Evolutionary conservation across 2,797 vertebrate species (phyloP).

Genomic region (Alauda arvensis): DNA sequence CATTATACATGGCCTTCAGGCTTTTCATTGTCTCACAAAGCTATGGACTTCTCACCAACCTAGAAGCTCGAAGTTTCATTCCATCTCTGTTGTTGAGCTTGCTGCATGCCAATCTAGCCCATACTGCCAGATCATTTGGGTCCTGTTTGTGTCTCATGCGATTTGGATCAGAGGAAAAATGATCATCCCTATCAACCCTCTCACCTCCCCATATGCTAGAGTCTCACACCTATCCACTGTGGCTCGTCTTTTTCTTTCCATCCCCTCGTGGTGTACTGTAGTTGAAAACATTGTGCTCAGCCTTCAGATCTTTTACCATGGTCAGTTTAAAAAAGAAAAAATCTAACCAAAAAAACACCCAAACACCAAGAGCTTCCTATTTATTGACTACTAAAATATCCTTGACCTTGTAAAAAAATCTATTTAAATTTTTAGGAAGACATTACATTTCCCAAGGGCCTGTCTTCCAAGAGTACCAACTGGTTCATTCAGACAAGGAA

Average conservation of each 20-base stretch:
- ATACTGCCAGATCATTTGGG: background rate
- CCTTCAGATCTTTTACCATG: background rate
- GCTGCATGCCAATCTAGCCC: background rate
- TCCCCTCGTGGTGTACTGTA: background rate
- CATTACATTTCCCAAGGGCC: background rate
- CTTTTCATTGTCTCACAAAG: background rate
- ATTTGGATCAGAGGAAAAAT: background rate
- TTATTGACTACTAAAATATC: background rate
- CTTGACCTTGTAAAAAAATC: background rate
- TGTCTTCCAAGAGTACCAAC: background rate
- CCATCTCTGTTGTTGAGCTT: background rate
- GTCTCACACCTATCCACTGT: background rate
- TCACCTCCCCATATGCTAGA: background rate
- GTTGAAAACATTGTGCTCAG: background rate
- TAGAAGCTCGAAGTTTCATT: background rate
- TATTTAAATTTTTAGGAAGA: background rate
- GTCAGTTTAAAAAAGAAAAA: background rate
- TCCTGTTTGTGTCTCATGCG: background rate
- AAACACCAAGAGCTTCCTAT: background rate
- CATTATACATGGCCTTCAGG: background rate
- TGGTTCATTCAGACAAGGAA: background rate
- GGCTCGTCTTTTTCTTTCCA: background rate
- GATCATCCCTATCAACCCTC: rapidly evolving
- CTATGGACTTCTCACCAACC: background rate
- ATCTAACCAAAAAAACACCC: background rate